Conservation (phyloP, 1,140 invertebrate species). For the Yoshiicerus persimilis region DNA sequence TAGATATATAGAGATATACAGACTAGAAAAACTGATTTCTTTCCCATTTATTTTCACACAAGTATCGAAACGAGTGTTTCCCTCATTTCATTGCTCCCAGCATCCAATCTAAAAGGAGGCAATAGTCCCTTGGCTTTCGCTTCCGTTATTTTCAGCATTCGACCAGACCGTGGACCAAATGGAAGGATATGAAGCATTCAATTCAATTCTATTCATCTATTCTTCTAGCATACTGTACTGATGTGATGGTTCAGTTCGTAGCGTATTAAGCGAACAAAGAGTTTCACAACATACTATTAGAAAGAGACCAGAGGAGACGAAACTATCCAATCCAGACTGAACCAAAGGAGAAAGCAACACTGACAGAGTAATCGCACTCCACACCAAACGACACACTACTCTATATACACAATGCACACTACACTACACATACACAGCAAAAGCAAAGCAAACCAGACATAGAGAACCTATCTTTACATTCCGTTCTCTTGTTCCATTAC, state of each 20-base stretch:
- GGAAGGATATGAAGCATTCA: not conserved
- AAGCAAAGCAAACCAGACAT: not conserved
- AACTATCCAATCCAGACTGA: not conserved
- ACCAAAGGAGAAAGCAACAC: not conserved
- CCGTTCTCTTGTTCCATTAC: not conserved
- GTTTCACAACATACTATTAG: not conserved
- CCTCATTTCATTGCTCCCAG: conserved; percentile 10
- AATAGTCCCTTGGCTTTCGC: not conserved
- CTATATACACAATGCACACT: not conserved
- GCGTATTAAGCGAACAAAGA: not conserved
- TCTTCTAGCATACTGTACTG: not conserved
- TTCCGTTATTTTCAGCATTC: not conserved
- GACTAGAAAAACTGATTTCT: not conserved
- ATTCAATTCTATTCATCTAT: not conserved
- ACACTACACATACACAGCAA: not conserved
- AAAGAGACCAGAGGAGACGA: not conserved
- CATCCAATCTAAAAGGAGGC: conserved; percentile 10
- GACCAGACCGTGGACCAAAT: not conserved
- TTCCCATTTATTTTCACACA: conserved; percentile 19
- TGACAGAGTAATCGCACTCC: not conserved
- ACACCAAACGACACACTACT: not conserved
- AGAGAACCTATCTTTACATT: not conserved
- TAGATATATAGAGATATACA: not conserved
- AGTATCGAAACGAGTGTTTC: conserved; percentile 16
- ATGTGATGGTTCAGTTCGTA: not conserved